These are phyloP conservation scores for Ichneumoninae sp. DNA, from an alignment of 2,888 invertebrate species.

Conservation along the genomic window DNA sequence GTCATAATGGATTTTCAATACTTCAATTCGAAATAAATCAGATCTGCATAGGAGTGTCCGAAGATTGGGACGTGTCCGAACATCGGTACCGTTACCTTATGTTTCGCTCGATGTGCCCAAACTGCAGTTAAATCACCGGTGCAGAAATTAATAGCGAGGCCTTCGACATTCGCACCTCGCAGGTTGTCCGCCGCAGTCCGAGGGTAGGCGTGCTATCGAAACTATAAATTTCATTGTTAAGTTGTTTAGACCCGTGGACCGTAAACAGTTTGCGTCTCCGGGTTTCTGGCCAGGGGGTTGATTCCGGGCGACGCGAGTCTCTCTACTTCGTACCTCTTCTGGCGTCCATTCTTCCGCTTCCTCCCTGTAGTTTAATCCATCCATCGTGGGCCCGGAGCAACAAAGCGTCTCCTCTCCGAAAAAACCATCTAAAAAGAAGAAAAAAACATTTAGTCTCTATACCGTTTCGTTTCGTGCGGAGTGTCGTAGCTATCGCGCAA, in stretches of 20 bases:
- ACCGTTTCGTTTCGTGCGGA: background rate
- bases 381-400: background rate
- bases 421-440: no score
- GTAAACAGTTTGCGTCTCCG: conserved; percentile 78
- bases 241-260: conserved; percentile 83
- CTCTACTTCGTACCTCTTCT: conserved; percentile 36
- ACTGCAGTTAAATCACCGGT: background rate
- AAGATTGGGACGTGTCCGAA: no score
- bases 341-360: background rate
- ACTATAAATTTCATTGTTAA: conserved; percentile 84
- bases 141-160: conserved; percentile 1
- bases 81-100: no score
- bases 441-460: background rate
- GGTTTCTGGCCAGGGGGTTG: conserved; percentile 71
- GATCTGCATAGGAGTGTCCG: no score
- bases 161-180: conserved; percentile 8
- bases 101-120: background rate
- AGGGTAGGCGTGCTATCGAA: conserved; percentile 82
- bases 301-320: conserved; percentile 74
- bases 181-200: conserved; percentile 45
- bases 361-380: background rate
- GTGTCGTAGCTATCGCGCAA: conserved; percentile 16
- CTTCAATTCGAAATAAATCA: no score
- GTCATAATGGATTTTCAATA: no score
- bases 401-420: no score